Conservation (phyloP, 2,797 vertebrate genomes). For the Rhinogobio ventralis region DNA sequence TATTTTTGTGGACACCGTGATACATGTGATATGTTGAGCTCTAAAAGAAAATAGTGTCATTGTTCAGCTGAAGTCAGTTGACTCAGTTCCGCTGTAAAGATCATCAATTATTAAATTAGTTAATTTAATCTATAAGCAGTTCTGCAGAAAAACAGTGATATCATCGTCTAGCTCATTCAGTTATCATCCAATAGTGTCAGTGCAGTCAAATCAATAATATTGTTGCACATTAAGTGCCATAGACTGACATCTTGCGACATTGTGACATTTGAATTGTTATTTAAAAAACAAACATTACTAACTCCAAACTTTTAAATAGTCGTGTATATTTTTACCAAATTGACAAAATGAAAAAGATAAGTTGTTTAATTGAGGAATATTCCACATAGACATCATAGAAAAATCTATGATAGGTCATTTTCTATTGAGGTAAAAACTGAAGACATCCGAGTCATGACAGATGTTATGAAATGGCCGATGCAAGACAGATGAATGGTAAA, state of each 20-base stretch:
- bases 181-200: not conserved
- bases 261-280: not conserved
- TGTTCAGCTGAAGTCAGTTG: not conserved
- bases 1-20: not conserved
- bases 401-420: not conserved
- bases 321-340: not conserved
- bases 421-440: not conserved
- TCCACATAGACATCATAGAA: no score
- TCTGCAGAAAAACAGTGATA: not conserved
- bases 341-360: not conserved
- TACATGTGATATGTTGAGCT: no score
- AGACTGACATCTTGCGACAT: not conserved
- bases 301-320: not conserved
- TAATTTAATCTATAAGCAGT: not conserved
- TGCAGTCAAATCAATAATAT: not conserved
- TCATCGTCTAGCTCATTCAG: not conserved
- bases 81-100: not conserved
- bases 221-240: not conserved
- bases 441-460: not conserved
- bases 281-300: not conserved
- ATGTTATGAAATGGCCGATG: no score
- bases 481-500: no score
- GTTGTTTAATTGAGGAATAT: not conserved
- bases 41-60: not conserved
- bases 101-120: not conserved